These are phyloP conservation scores for Cantharis flavilabris DNA, from an alignment of 2,888 invertebrate genomes.

Conservation along the genomic window DNA sequence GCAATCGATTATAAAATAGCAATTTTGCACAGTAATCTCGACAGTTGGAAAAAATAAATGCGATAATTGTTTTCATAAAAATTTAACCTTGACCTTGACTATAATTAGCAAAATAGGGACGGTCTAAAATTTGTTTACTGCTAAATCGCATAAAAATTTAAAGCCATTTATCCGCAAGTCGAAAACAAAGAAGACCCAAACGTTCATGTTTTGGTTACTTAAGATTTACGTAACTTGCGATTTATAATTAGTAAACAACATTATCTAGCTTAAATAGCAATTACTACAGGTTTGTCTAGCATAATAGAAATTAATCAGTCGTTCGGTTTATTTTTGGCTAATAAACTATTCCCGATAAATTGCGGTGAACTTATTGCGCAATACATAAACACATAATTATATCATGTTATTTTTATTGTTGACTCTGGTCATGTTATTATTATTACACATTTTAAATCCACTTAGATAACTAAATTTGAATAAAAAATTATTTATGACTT, in stretches of 20 bases:
- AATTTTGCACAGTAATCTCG: background rate
- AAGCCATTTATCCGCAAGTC: slow-evolving; percentile 10
- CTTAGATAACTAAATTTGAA: slow-evolving; percentile 6
- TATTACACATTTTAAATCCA: slow-evolving; percentile 7
- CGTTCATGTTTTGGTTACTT: background rate
- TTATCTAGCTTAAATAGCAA: background rate
- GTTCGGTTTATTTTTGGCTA: background rate
- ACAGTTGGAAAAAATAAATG: slow-evolving; percentile 17
- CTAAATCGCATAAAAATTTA: slow-evolving; percentile 10
- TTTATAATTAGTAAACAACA: background rate
- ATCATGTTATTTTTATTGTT: slow-evolving; percentile 3
- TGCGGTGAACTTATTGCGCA: slow-evolving; percentile 3
- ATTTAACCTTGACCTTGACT: slow-evolving; percentile 36
- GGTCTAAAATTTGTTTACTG: slow-evolving; percentile 31
- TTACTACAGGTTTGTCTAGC: background rate
- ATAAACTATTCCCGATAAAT: background rate
- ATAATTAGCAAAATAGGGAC: slow-evolving; percentile 34
- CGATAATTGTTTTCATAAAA: slow-evolving; percentile 26
- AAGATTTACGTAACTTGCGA: background rate
- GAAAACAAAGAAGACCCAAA: background rate
- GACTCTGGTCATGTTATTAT: slow-evolving; percentile 13
- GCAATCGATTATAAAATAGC: background rate
- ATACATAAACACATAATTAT: background rate
- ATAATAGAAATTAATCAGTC: background rate
- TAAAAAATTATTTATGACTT: slow-evolving; percentile 3